Base-by-base conservation (phyloP, 2,888 invertebrate genomes). In the Philereme vetulata region DNA sequence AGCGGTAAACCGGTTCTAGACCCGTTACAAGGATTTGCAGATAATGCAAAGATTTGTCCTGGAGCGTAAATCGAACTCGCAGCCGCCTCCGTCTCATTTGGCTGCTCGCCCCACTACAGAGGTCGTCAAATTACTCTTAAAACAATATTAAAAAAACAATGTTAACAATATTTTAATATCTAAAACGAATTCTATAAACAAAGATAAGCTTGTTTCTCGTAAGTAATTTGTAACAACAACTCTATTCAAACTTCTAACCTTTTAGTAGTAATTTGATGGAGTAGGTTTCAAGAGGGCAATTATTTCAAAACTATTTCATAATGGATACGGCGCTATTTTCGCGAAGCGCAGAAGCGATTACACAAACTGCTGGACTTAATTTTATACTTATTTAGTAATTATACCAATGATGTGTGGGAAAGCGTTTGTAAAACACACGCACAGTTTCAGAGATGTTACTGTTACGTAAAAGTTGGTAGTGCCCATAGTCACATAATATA, bases 321-420 rank as follows among this genome's bases (percentile, higher is more conserved):
- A 55, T 51, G 51, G 64, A 64, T 65, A 56, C 59, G 55, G 52
- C 51, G 50, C 50, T 56, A 62, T 61, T 63, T 56, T 51, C 50
- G 59, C 65, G 63, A 67, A 62, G 60, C 51, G 52, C 63, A 58
- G 34, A 64, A 52, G 63, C 48, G 43, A 45, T 66, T 66, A 62
- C 63, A 66, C 59, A 65, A 65, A 65, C 51, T 51, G 46, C 62
- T 56, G 56, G 52, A 42, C 53, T 62, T 54, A 55, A 63, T 56
- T 60, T 56, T 51, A 53, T 53, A 48, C 60, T 54, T 9, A 51
- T 61, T 60, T 72, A 82, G 50, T 57, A 62, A 57, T 57, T 54
- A 57, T 51, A 56, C 57, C 46, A 42, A 56, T 53, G 61, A 62
- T 57, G 61, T 62, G 61, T 62, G 61, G 61, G 61, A 62, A 62